A percentile compares a stretch with the other conserved stretches of the same genome.
These are phyloP conservation scores for Rhodeus uyekii DNA, from an alignment of 2,797 vertebrate genomes.

Conservation along the genomic window DNA sequence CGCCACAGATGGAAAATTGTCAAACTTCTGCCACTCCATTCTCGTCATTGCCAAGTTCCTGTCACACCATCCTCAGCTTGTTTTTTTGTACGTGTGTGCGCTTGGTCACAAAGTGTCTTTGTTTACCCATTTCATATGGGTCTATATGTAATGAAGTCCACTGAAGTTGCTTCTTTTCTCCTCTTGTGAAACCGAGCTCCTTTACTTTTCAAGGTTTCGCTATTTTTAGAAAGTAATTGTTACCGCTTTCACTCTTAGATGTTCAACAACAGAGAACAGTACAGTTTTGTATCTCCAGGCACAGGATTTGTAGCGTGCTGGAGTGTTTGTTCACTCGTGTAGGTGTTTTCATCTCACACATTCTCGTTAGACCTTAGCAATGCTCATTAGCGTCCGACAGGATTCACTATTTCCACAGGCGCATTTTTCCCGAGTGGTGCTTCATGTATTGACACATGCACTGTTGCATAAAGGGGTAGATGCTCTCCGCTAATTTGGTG, in stretches of 20 bases:
- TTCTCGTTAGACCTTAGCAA: conserved; percentile 21
- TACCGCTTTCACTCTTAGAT: neutral
- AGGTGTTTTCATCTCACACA: conserved; percentile 20
- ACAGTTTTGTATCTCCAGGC: neutral
- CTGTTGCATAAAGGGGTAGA: conserved; percentile 10
- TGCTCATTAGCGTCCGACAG: conserved; percentile 26
- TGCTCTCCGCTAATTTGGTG: neutral
- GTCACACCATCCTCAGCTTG: conserved; percentile 29
- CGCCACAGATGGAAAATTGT: conserved; percentile 40
- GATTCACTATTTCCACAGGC: conserved; percentile 4
- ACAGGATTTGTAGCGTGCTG: neutral
- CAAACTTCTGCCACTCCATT: conserved; percentile 27
- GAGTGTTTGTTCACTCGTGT: conserved; percentile 10
- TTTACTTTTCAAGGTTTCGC: neutral
- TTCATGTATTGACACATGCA: conserved; percentile 27
- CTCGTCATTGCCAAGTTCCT: conserved; percentile 35
- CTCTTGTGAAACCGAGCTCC: neutral
- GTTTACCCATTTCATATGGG: conserved; percentile 14
- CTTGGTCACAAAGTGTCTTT: conserved; percentile 1
- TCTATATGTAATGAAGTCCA: neutral
- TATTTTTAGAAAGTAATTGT: conserved; percentile 35
- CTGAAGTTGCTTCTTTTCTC: neutral
- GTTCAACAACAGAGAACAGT: conserved; percentile 20
- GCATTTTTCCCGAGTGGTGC: neutral
- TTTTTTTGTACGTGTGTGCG: neutral